Evolutionary conservation across 2,888 invertebrate species (phyloP).

Genomic region (Odontomyia ornata): DNA sequence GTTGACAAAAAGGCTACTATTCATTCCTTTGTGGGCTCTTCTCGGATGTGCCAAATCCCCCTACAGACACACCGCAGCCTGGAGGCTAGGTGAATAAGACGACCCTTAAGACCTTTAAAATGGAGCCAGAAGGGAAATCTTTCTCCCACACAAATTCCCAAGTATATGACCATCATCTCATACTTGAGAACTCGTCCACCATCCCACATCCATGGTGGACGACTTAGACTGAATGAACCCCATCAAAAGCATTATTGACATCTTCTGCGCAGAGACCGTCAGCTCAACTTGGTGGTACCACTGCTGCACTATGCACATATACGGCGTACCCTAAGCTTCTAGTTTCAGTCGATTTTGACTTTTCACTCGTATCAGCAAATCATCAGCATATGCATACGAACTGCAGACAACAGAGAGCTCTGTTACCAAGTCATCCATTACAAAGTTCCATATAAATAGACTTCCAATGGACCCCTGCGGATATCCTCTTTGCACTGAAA

Average conservation of each 20-base stretch:
- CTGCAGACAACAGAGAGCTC: neutral
- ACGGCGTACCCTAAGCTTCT: neutral
- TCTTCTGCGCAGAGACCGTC: neutral
- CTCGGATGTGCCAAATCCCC: neutral
- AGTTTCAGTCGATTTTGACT: neutral
- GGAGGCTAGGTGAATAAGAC: neutral
- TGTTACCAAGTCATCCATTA: neutral
- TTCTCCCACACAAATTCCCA: neutral
- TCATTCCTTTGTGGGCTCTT: neutral
- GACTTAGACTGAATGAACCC: neutral
- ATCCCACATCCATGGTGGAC: neutral
- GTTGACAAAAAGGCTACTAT: neutral
- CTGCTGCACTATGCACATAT: neutral
- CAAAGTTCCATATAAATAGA: slow-evolving; percentile 1
- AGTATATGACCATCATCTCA: neutral
- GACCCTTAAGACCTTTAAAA: neutral
- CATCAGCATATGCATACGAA: neutral
- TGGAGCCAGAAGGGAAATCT: neutral
- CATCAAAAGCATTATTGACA: neutral
- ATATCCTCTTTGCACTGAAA: neutral
- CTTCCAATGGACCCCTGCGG: slow-evolving; percentile 1
- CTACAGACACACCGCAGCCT: neutral
- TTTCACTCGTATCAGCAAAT: neutral
- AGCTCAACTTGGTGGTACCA: neutral
- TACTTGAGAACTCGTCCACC: neutral